Percentiles rank a stretch among this genome's conserved stretches.
These are phyloP conservation scores for Castor canadensis DNA, from an alignment of 2,113 vertebrate species.

Conservation along the genomic window DNA sequence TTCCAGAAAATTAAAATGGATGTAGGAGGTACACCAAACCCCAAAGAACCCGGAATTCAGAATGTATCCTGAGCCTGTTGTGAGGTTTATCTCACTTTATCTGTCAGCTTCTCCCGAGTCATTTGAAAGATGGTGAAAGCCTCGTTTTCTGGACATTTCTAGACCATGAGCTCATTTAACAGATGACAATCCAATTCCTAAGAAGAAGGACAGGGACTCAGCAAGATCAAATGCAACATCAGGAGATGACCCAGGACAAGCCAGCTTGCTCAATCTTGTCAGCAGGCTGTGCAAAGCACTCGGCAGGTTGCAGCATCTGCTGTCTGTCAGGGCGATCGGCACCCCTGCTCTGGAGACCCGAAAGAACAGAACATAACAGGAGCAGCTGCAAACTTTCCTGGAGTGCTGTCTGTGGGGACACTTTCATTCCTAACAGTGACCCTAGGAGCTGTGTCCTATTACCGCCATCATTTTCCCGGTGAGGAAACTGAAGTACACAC, in stretches of 20 bases:
- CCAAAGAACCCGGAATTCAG: not conserved
- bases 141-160: not conserved
- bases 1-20: not conserved
- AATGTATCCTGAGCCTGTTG: not conserved
- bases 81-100: not conserved
- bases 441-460: not conserved
- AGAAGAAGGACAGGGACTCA: not conserved
- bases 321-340: not conserved
- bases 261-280: not conserved
- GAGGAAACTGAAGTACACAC: not conserved
- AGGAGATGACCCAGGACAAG: not conserved
- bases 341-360: not conserved
- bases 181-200: not conserved
- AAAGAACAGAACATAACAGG: not conserved
- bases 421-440: not conserved
- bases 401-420: not conserved
- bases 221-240: not conserved
- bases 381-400: not conserved
- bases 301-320: not conserved
- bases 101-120: not conserved
- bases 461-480: too few species aligned
- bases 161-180: not conserved
- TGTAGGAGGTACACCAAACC: not conserved
- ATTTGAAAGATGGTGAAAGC: slow-evolving; percentile 5
- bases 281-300: not conserved